These are phyloP conservation scores for Watsonalla binaria DNA, from an alignment of 2,888 invertebrate genomes.

Conservation along the genomic window DNA sequence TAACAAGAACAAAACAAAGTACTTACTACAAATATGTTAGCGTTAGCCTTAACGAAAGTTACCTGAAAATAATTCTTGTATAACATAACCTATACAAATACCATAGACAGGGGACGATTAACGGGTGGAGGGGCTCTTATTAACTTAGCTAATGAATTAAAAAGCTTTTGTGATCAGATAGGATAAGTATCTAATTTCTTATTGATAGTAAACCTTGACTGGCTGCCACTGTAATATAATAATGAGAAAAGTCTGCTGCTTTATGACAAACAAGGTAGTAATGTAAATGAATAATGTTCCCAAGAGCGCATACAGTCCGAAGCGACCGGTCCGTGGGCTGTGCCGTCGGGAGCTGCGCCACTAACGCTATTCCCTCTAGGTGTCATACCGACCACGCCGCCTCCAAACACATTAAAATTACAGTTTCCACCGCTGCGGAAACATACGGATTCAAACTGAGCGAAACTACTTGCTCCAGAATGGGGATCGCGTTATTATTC, in stretches of 20 bases:
- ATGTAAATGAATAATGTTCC: constrained; percentile 24
- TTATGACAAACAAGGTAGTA: neutral
- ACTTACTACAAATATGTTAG: neutral
- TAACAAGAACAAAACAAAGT: constrained; percentile 10
- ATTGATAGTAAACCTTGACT: too few species aligned
- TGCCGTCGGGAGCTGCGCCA: constrained; percentile 41
- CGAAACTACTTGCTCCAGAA: constrained; percentile 59
- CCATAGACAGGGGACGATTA: too few species aligned
- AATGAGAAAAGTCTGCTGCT: too few species aligned
- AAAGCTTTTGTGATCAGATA: too few species aligned
- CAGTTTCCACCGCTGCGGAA: constrained; percentile 59
- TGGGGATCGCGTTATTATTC: constrained; percentile 69
- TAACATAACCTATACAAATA: too few species aligned
- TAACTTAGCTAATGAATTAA: too few species aligned
- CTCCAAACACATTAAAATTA: constrained; percentile 74
- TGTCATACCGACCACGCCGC: constrained; percentile 60
- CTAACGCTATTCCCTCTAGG: constrained; percentile 49
- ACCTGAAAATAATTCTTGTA: neutral
- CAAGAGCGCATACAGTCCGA: constrained; percentile 23
- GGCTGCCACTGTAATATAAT: too few species aligned
- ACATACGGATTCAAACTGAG: constrained; percentile 27
- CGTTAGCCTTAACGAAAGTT: neutral
- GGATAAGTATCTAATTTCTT: too few species aligned
- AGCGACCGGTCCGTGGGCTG: constrained; percentile 22
- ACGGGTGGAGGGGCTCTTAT: too few species aligned